phyloP scores from a whole-genome alignment of 2,797 vertebrate species.

The Helostoma temminkii region DNA sequence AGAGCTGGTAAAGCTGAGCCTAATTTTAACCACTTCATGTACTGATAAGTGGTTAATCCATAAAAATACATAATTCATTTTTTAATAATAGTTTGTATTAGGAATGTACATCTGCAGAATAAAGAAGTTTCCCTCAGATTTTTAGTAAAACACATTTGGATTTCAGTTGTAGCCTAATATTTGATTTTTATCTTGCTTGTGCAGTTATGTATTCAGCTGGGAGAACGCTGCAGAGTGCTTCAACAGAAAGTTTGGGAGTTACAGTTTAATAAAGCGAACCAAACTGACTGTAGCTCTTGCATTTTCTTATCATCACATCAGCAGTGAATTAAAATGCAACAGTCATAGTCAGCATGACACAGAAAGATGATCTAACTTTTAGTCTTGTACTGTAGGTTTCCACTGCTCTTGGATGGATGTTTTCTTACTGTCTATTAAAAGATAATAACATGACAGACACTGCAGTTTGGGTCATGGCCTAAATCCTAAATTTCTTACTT shows the following conservation, averaged over 20 bases:
- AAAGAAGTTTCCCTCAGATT: too few relatives aligned
- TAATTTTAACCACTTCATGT: too few relatives aligned
- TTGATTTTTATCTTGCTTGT: slow-evolving; percentile 11
- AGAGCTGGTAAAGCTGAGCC: too few relatives aligned
- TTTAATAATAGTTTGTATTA: too few relatives aligned
- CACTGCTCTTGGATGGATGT: not conserved
- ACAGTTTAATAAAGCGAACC: not conserved
- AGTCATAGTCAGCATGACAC: not conserved
- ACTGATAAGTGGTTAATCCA: too few relatives aligned
- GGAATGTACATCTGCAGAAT: too few relatives aligned
- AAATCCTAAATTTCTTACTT: slow-evolving; percentile 8
- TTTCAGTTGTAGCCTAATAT: slow-evolving; percentile 17
- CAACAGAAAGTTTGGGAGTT: slow-evolving; percentile 8
- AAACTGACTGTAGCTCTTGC: not conserved
- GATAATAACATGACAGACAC: not conserved
- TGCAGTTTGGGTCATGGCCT: not conserved
- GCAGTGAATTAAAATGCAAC: not conserved
- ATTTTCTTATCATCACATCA: not conserved
- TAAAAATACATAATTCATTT: too few relatives aligned
- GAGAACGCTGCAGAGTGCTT: slow-evolving; percentile 6
- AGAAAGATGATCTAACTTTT: not conserved
- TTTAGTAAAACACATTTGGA: not conserved
- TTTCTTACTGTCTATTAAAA: not conserved
- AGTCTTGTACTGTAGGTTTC: not conserved
- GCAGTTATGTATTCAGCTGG: not conserved